Percentiles rank a stretch among this genome's conserved stretches.
Conservation (phyloP, 1,140 invertebrate genomes). For the Cydia fagiglandana region DNA sequence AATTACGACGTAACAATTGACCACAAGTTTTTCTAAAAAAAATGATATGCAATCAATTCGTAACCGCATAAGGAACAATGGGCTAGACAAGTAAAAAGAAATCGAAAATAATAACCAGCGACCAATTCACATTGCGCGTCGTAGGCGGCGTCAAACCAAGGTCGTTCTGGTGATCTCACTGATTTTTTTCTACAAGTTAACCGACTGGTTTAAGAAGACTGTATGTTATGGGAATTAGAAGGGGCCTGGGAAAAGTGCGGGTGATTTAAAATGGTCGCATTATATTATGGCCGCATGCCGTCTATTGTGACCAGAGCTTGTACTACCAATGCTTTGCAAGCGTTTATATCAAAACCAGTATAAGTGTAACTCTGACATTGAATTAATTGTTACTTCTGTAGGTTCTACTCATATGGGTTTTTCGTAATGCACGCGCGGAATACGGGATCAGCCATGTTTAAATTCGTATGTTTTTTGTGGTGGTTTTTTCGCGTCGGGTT, state of each 20-base stretch:
- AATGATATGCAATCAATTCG: slow-evolving; percentile 30
- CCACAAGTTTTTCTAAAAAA: slow-evolving; percentile 32
- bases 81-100: slow-evolving; percentile 26
- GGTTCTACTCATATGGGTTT: not conserved
- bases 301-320: slow-evolving; percentile 47
- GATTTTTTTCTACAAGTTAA: slow-evolving; percentile 67
- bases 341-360: not conserved
- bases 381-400: not conserved
- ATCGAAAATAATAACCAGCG: slow-evolving; percentile 40
- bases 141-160: slow-evolving; percentile 57
- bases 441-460: slow-evolving; percentile 52
- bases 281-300: slow-evolving; percentile 51
- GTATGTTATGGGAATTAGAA: slow-evolving; percentile 41
- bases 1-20: slow-evolving; percentile 28
- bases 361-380: not conserved
- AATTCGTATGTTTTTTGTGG: slow-evolving; percentile 63
- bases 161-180: slow-evolving; percentile 69
- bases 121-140: slow-evolving; percentile 57
- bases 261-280: slow-evolving; percentile 40
- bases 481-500: slow-evolving; percentile 54
- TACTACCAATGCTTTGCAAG: not conserved
- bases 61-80: slow-evolving; percentile 31
- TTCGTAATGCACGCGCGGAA: slow-evolving; percentile 20
- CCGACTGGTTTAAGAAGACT: slow-evolving; percentile 49
- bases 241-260: slow-evolving; percentile 45